Evolutionary conservation across 2,888 invertebrate species (phyloP).

Genomic region (Epinotia bilunana): DNA sequence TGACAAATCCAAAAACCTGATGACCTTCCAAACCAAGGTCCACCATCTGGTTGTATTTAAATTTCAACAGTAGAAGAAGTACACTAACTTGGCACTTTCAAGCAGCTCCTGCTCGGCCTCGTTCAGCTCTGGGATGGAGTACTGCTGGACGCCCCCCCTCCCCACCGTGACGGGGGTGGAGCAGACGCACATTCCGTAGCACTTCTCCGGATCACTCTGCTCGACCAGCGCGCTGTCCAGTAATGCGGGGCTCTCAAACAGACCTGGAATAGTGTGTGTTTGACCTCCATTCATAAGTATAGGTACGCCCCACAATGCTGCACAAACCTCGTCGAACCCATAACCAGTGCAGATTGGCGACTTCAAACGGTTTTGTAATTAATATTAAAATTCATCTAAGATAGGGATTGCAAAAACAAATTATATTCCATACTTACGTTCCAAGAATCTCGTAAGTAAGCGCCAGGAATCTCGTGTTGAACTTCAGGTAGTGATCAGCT

Average conservation of each 20-base stretch:
- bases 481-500: neutral
- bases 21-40: too few relatives aligned
- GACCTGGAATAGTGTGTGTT: slow-evolving; percentile 55
- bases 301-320: too few relatives aligned
- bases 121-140: slow-evolving; percentile 66
- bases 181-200: slow-evolving; percentile 68
- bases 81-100: slow-evolving; percentile 65
- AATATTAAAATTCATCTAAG: too few relatives aligned
- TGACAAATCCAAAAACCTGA: too few relatives aligned
- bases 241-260: slow-evolving; percentile 65
- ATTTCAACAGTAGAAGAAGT: neutral
- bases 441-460: neutral
- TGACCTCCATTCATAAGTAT: neutral
- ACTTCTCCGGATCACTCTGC: slow-evolving; percentile 63
- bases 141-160: slow-evolving; percentile 64
- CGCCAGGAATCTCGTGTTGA: neutral
- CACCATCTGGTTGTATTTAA: too few relatives aligned
- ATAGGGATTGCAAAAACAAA: too few relatives aligned
- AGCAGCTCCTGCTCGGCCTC: slow-evolving; percentile 61
- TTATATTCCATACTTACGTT: neutral
- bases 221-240: slow-evolving; percentile 77
- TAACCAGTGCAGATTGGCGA: neutral
- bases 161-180: slow-evolving; percentile 71
- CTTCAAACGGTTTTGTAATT: neutral
- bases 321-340: too few relatives aligned